Base-by-base conservation (phyloP, 2,797 vertebrate genomes). In the Pitangus sulphuratus region DNA sequence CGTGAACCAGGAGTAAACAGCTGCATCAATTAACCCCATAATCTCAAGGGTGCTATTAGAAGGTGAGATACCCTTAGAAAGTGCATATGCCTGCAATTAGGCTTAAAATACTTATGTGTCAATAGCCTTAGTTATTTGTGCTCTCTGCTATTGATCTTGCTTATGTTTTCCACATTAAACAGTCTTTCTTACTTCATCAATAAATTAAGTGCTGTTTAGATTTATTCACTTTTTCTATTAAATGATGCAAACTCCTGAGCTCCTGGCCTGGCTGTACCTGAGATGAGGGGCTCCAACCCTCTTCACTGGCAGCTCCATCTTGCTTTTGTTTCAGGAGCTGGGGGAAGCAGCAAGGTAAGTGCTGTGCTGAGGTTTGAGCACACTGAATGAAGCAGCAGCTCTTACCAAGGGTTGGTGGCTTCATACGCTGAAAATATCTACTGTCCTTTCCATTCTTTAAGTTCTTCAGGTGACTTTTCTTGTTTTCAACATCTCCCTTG, bases 11-110 rank as follows among this genome's bases (percentile, higher is more conserved):
- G 98, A 98, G 98, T 99, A 99, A 98, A 98, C 99, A 99, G 99
- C 98, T 98, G 98, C 98, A 98, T 99, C 99, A 98, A 98, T 99
- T 99, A 99, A 99, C 98, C 98, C 98, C 96, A 94, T 97, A 95
- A 92, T 98, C 98, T 98, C 98, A 68, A 53, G 98, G 98, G 98
- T 94, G 97, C 98, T 98, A 98, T 99, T 98, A 99, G 98, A 97
- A 98, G 97, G 98, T 98, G 97, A 98, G 98, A 98, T 98, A 98
- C 98, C 98, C 98, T 98, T 97, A 97, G 98, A 98, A 98, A 98
- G 98, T 98, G 98, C 98, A 97, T 98, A 98, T 98, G 98, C 97
- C 98, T 98, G 98, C 98, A 98, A 98, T 99, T 98, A 98, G 97
- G 96, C 96, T 98, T 98, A 98, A 98, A 98, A 98, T 97, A 97